Evolutionary conservation across 2,797 vertebrate species (phyloP).

Genomic region (Pitangus sulphuratus): DNA sequence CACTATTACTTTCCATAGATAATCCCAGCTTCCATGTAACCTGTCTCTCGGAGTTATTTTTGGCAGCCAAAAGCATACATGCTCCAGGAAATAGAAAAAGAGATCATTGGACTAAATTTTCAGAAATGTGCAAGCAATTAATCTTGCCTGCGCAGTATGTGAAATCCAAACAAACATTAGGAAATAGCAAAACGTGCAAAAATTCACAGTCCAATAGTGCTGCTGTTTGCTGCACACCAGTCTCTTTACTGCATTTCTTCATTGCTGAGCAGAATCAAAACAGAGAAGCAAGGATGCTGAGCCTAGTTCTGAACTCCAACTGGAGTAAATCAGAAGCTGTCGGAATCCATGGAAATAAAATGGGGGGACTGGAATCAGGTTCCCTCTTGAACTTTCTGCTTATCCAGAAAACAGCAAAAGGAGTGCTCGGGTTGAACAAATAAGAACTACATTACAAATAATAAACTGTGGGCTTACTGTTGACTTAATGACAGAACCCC

Average conservation of each 20-base stretch:
- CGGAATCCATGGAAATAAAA: background rate
- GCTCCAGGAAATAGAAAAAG: constrained; percentile 38
- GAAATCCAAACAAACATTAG: constrained; percentile 63
- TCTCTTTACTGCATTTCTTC: background rate
- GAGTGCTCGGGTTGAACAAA: background rate
- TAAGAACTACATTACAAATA: constrained; percentile 42
- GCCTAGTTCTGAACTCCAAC: background rate
- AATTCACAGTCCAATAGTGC: constrained; percentile 9
- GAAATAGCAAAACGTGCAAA: constrained; percentile 47
- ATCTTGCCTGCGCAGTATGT: constrained; percentile 29
- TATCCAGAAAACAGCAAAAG: background rate
- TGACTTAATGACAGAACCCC: constrained; percentile 19
- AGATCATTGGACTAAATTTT: constrained; percentile 32
- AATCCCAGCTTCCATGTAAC: constrained; percentile 49
- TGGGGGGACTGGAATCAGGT: background rate
- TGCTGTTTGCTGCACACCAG: background rate
- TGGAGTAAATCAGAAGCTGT: background rate
- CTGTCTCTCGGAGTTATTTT: constrained; percentile 53
- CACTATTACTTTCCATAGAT: constrained; percentile 51
- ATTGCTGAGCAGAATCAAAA: background rate
- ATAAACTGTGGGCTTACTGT: constrained; percentile 7
- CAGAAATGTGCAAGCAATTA: constrained; percentile 62
- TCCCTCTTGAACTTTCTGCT: constrained; percentile 17
- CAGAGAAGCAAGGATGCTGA: background rate
- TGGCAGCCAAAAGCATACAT: constrained; percentile 35